Evolutionary conservation across 2,113 vertebrate species (phyloP).

Genomic region (Eupsittula cactorum): DNA sequence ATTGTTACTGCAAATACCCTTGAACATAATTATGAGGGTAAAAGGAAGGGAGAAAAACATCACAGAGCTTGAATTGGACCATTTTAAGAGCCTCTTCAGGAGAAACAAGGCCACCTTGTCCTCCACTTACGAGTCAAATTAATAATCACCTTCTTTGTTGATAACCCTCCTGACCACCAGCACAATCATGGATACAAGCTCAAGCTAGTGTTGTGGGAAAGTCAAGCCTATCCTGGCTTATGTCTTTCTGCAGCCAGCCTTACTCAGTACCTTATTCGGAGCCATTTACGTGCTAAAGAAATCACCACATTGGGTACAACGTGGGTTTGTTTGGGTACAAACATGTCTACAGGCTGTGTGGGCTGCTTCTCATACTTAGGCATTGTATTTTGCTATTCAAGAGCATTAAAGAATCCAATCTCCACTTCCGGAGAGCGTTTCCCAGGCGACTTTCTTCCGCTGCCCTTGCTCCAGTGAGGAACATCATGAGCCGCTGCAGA

Average conservation of each 20-base stretch:
- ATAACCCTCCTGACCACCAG: not conserved
- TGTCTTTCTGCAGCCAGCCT: not conserved
- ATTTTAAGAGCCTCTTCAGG: not conserved
- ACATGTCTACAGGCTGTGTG: not conserved
- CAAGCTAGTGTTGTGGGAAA: not conserved
- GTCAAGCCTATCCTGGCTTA: not conserved
- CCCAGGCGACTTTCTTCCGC: conserved; percentile 54
- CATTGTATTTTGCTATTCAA: conserved; percentile 11
- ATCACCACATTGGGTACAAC: not conserved
- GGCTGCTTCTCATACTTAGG: conserved; percentile 22
- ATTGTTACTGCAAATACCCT: not conserved
- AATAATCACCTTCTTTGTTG: not conserved
- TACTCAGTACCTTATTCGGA: not conserved
- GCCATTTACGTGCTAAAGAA: not conserved
- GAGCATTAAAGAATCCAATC: conserved; percentile 1
- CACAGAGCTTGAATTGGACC: not conserved
- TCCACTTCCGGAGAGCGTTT: conserved; percentile 46
- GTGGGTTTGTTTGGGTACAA: conserved; percentile 49
- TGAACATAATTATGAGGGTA: not conserved
- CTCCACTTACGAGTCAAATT: not conserved
- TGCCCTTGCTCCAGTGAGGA: conserved; percentile 22
- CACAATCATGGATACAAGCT: fast-evolving
- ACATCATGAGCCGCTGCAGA: conserved; percentile 9
- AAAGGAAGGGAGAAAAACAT: fast-evolving
- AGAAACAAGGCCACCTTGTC: not conserved